Evolutionary conservation across 2,113 vertebrate genomes (phyloP), one percentile per base, ranked within the genome.

Genomic region (Dicaeum eximium): DNA sequence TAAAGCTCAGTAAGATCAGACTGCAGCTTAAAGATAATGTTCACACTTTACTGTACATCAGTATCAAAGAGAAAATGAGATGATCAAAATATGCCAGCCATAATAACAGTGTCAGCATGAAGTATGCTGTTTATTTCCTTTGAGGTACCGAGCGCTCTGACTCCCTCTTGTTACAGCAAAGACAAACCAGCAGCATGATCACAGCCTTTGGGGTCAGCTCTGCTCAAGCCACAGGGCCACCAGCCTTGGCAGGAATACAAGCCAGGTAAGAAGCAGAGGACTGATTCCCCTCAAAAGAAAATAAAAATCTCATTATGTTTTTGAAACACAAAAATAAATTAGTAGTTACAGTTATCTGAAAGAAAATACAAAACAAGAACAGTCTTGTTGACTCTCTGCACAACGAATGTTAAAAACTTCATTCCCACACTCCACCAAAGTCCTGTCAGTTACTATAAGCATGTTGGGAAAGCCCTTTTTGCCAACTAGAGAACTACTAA

Each of bases 31-130:
- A 93, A 93, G 88, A 88, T 86, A 91, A 94, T 91, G 88, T 86
- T 96, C 88, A 81, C 82, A 71, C 83, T 92, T 96, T 75, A 64
- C 82, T 74, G 75, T 93, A 86, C 86, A 72, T 93, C 72, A 93
- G 48, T 61, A 95, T 86, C 95, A 91, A 84, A 90, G 85, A 86
- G 93, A 85, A 95, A 96, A 86, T 48, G 24, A 88, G 86, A 88
- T 35, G 83, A 93, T 96, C 94, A 97, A 93, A 95, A 94, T 96
- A 97, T 92, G 94, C 90, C 93, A 96, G 28, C 64, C n/a, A 27
- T 84, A 96, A 93, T 86, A 86, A 44, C 56, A 78, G 79, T 22
- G 56, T 92, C 79, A 90, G 61, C 65, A 66, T 57, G 44, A 74
- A 80, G 53, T 80, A 24, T n/a, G 71, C 75, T 81, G 56, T 30